phyloP scores from a whole-genome alignment of 2,113 vertebrate species.

The Pangasianodon hypophthalmus region DNA sequence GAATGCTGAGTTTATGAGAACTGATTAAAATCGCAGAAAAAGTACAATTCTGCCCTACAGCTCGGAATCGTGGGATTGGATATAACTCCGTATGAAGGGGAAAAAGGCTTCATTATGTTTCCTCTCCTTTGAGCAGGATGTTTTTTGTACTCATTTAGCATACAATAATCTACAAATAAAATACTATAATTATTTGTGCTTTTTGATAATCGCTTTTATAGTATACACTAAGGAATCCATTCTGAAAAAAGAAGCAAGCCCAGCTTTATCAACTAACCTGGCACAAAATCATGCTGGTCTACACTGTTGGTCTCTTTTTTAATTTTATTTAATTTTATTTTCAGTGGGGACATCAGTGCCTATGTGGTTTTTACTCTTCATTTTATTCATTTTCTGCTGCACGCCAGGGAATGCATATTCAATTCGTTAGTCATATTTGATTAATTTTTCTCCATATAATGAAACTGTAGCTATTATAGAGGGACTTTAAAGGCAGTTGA shows the following conservation, averaged over 20 bases:
- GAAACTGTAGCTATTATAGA: slow-evolving; percentile 30
- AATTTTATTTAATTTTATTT: neutral
- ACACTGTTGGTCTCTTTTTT: neutral
- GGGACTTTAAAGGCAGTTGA: slow-evolving; percentile 23
- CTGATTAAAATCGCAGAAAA: slow-evolving; percentile 42
- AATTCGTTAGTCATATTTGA: slow-evolving; percentile 47
- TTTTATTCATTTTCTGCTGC: slow-evolving; percentile 35
- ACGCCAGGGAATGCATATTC: slow-evolving; percentile 30
- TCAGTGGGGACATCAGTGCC: slow-evolving; percentile 8
- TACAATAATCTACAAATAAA: slow-evolving; percentile 27
- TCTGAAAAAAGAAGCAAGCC: neutral
- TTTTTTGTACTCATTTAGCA: slow-evolving; percentile 25
- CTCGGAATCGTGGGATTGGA: slow-evolving; percentile 22
- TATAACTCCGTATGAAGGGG: neutral
- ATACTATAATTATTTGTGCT: slow-evolving; percentile 18
- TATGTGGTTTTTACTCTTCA: slow-evolving; percentile 15
- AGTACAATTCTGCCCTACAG: slow-evolving; percentile 43
- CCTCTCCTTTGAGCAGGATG: slow-evolving; percentile 13
- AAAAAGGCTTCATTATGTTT: slow-evolving; percentile 37
- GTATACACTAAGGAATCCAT: neutral
- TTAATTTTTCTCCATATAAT: slow-evolving; percentile 38
- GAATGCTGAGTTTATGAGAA: slow-evolving; percentile 40
- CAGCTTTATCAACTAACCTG: neutral
- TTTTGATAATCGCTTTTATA: neutral
- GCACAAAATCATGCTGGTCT: neutral